These are phyloP conservation scores for Pachymerium ferrugineum DNA, from an alignment of 2,888 invertebrate genomes.

Conservation along the genomic window DNA sequence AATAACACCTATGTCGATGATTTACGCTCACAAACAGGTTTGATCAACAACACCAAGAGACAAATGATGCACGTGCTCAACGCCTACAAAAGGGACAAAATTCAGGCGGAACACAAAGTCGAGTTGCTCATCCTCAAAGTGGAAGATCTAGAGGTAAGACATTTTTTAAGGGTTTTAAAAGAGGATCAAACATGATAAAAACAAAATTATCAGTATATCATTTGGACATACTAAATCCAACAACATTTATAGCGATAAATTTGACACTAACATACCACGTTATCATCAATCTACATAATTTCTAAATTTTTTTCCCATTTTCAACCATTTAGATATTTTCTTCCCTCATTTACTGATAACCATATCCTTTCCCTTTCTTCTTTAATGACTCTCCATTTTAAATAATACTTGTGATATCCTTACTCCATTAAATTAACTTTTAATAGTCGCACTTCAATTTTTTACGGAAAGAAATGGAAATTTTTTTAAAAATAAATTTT, in stretches of 20 bases:
- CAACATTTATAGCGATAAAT: too few species aligned
- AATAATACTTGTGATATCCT: background rate
- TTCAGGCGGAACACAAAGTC: constrained; percentile 41
- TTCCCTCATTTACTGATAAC: background rate
- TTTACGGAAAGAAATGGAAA: too few species aligned
- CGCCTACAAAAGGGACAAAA: constrained; percentile 40
- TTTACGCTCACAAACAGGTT: constrained; percentile 34
- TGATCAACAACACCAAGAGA: constrained; percentile 38
- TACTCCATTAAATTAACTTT: background rate
- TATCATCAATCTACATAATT: too few species aligned
- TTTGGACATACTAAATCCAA: too few species aligned
- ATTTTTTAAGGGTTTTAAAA: too few species aligned
- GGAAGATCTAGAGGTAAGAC: constrained; percentile 41
- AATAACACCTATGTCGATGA: background rate
- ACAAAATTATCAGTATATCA: too few species aligned
- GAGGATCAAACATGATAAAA: too few species aligned
- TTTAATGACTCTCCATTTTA: background rate
- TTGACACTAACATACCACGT: too few species aligned
- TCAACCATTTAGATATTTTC: background rate
- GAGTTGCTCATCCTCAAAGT: constrained; percentile 41
- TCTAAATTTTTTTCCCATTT: background rate
- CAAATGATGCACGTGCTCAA: constrained; percentile 38
- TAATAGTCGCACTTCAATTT: background rate
- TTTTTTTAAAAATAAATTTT: too few species aligned
- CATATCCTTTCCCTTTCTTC: background rate